Percentiles rank a stretch among this genome's conserved stretches.
Evolutionary conservation across 2,113 vertebrate genomes (phyloP).

Genomic region (Podilymbus podiceps): DNA sequence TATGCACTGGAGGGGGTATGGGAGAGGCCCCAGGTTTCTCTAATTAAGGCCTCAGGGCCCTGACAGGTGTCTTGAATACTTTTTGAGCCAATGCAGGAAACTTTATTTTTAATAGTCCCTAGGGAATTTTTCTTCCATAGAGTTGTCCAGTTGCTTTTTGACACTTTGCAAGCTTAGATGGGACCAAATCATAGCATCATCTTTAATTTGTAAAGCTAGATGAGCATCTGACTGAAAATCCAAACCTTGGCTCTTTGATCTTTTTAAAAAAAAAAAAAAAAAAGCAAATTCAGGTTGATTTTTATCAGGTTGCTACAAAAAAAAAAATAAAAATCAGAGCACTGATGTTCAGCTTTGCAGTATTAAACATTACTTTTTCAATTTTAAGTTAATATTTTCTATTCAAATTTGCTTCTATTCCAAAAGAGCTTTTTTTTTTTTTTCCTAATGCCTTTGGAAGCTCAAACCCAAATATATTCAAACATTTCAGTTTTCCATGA

Average conservation of each 20-base stretch:
- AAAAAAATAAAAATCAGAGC: background rate
- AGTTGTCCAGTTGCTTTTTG: background rate
- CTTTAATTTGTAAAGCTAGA: background rate
- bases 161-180: background rate
- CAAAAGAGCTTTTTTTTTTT: background rate
- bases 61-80: background rate
- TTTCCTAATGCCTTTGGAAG: background rate
- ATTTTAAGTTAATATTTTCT: background rate
- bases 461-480: background rate
- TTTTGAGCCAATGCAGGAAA: background rate
- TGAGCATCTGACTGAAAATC: background rate
- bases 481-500: background rate
- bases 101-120: background rate
- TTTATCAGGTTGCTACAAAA: background rate
- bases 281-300: background rate
- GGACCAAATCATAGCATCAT: background rate
- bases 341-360: background rate
- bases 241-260: background rate
- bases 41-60: background rate
- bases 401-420: background rate
- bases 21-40: background rate
- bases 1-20: fast-evolving
- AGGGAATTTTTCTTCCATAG: background rate
- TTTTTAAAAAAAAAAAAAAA: background rate
- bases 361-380: background rate